phyloP scores from a whole-genome alignment of 2,797 vertebrate species.

The Artibeus lituratus region DNA sequence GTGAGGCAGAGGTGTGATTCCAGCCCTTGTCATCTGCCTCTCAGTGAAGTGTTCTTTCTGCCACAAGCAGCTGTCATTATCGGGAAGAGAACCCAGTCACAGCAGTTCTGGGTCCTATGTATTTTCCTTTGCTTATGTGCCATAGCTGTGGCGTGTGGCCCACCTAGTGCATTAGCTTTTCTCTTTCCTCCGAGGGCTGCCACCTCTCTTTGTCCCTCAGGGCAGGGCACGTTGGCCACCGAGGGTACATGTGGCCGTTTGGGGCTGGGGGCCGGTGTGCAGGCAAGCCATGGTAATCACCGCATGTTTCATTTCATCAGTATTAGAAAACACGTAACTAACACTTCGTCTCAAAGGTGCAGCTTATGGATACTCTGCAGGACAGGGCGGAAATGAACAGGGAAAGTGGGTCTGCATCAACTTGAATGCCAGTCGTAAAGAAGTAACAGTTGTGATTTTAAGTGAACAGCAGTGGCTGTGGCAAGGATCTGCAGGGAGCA shows the following conservation, averaged over 20 bases:
- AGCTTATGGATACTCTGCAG: neutral
- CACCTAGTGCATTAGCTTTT: fast-evolving
- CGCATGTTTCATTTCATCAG: neutral
- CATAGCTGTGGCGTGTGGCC: fast-evolving
- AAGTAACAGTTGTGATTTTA: neutral
- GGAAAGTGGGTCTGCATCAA: neutral
- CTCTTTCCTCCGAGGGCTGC: neutral
- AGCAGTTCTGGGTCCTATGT: neutral
- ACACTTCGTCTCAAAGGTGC: neutral
- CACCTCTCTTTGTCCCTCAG: neutral
- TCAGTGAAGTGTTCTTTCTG: neutral
- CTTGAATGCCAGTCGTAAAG: neutral
- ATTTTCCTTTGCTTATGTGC: neutral
- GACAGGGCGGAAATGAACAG: neutral
- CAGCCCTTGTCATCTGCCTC: neutral
- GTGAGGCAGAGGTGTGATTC: neutral
- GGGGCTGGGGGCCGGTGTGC: neutral
- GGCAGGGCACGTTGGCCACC: neutral
- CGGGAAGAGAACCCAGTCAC: neutral
- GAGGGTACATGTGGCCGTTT: neutral
- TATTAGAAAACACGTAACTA: neutral
- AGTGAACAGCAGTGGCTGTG: neutral
- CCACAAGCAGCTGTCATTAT: neutral
- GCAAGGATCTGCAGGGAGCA: neutral
- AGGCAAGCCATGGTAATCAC: neutral